A percentile compares a stretch with the other conserved stretches of the same genome.
These are phyloP conservation scores for Apoda limacodes DNA, from an alignment of 2,888 invertebrate species.

Conservation along the genomic window DNA sequence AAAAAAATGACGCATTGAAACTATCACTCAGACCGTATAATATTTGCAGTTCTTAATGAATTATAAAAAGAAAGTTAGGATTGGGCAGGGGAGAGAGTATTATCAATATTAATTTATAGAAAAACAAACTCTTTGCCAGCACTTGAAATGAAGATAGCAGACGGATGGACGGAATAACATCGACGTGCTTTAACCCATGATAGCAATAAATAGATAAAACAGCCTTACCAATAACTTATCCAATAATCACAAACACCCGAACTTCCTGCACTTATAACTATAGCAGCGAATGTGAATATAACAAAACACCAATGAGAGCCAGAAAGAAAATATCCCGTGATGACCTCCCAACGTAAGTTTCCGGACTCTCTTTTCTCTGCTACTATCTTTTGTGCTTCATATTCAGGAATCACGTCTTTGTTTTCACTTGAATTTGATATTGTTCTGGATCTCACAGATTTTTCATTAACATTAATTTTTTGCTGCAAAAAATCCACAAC, in stretches of 20 bases:
- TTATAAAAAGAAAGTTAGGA: too few relatives aligned
- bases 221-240: constrained; percentile 74
- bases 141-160: too few relatives aligned
- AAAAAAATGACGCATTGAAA: too few relatives aligned
- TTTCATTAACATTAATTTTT: too few relatives aligned
- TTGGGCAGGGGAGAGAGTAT: too few relatives aligned
- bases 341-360: constrained; percentile 47
- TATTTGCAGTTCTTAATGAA: too few relatives aligned
- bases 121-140: too few relatives aligned
- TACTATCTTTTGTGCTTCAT: constrained; percentile 46
- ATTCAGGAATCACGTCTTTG: constrained; percentile 39
- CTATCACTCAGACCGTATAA: too few relatives aligned
- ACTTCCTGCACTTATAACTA: constrained; percentile 66
- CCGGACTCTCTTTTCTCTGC: constrained; percentile 53
- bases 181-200: too few relatives aligned
- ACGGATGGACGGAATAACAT: too few relatives aligned
- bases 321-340: constrained; percentile 43
- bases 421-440: constrained; percentile 30
- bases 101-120: too few relatives aligned
- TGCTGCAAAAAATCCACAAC: constrained; percentile 20
- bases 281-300: constrained; percentile 34
- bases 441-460: too few relatives aligned
- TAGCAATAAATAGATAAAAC: constrained; percentile 5
- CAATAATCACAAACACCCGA: constrained; percentile 78
- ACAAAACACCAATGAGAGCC: constrained; percentile 43